Evolutionary conservation across 2,797 vertebrate species (phyloP).

Genomic region (Cossypha polioptera): DNA sequence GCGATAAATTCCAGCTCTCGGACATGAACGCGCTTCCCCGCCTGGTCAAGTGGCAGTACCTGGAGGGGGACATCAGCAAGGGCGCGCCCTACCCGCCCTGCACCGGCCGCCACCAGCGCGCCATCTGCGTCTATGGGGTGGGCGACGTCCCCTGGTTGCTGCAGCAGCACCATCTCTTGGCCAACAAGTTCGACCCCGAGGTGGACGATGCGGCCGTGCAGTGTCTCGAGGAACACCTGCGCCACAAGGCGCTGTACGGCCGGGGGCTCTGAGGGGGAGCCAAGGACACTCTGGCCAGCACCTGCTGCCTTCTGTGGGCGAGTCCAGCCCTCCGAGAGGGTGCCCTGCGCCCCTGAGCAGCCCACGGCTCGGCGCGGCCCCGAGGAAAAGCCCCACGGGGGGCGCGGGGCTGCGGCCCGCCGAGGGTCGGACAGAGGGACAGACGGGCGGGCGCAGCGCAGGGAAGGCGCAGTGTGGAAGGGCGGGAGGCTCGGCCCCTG

Average conservation of each 20-base stretch:
- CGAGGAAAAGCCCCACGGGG: neutral
- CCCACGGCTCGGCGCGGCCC: neutral
- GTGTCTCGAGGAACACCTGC: conserved; percentile 86
- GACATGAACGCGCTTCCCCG: conserved; percentile 86
- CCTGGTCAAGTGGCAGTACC: conserved; percentile 83
- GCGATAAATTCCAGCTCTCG: conserved; percentile 80
- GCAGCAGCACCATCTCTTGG: conserved; percentile 84
- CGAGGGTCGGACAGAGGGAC: neutral
- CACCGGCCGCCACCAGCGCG: conserved; percentile 76
- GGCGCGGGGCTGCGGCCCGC: neutral
- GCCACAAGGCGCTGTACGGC: conserved; percentile 74
- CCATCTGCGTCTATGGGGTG: conserved; percentile 83
- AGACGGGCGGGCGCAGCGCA: neutral
- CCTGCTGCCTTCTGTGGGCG: neutral
- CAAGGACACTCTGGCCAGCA: neutral
- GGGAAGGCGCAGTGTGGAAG: fast-evolving
- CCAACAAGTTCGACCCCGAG: conserved; percentile 90
- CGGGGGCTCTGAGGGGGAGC: conserved; percentile 44
- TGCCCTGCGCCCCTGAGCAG: neutral
- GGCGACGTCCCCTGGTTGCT: conserved; percentile 88
- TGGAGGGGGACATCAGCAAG: conserved; percentile 75
- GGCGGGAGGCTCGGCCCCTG: neutral
- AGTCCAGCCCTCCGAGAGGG: too few species aligned
- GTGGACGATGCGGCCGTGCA: conserved; percentile 81
- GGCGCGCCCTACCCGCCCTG: conserved; percentile 86